phyloP scores from a whole-genome alignment of 2,888 invertebrate species.

The Meghimatium bilineatum region DNA sequence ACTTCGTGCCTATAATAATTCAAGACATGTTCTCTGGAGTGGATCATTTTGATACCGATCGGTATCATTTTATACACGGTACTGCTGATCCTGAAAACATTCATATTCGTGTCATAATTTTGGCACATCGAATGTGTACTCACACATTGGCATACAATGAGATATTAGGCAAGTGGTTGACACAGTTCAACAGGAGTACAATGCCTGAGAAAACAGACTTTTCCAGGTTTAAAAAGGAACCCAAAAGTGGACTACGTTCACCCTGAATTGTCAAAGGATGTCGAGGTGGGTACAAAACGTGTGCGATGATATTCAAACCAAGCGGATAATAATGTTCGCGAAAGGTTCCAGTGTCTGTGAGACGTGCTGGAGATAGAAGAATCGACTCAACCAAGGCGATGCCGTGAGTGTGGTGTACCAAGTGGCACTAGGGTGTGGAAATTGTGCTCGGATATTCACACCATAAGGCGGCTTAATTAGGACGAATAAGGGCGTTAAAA shows the following conservation, averaged over 20 bases:
- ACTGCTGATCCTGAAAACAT: constrained; percentile 27
- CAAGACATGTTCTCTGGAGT: not conserved
- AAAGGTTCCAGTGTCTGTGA: constrained; percentile 34
- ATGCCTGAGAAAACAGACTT: constrained; percentile 38
- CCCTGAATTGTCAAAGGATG: constrained; percentile 3
- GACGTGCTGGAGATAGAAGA: constrained; percentile 39
- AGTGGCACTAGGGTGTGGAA: constrained; percentile 37
- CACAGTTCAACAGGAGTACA: not conserved
- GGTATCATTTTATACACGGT: constrained; percentile 21
- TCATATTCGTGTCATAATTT: constrained; percentile 12
- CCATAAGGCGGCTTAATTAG: constrained; percentile 45
- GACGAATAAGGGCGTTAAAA: constrained; percentile 24
- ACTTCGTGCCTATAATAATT: constrained; percentile 30
- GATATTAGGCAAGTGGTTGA: constrained; percentile 38
- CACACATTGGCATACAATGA: not conserved
- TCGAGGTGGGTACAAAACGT: constrained; percentile 3
- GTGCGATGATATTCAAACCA: constrained; percentile 26
- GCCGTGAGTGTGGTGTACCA: constrained; percentile 12
- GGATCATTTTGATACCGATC: constrained; percentile 16
- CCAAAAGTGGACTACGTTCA: constrained; percentile 24
- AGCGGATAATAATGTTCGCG: constrained; percentile 24
- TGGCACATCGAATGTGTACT: constrained; percentile 28
- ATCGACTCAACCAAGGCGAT: not conserved
- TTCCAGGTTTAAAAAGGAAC: not conserved
- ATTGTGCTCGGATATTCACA: constrained; percentile 31